Evolutionary conservation across 2,113 vertebrate genomes (phyloP).

Genomic region (Zosterops pallidus): DNA sequence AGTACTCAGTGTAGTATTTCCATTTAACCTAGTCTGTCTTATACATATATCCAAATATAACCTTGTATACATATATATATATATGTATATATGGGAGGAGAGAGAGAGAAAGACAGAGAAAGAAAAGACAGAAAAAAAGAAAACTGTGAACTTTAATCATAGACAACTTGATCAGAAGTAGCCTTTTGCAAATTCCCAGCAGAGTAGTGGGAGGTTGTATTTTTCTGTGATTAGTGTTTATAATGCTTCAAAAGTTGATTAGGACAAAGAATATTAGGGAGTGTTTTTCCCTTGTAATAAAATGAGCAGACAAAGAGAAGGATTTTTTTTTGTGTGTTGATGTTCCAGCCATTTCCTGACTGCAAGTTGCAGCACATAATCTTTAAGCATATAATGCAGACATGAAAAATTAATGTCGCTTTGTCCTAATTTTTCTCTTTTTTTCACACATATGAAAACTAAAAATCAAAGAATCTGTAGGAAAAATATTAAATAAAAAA

Average conservation of each 20-base stretch:
- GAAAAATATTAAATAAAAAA: not conserved
- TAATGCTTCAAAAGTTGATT: slow-evolving; percentile 30
- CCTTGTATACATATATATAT: not conserved
- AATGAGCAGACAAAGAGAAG: slow-evolving; percentile 17
- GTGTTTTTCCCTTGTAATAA: not conserved
- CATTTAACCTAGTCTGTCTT: not conserved
- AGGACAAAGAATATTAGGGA: not conserved
- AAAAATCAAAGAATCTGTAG: not conserved
- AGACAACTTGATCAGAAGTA: not conserved
- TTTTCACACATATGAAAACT: not conserved
- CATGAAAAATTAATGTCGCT: not conserved
- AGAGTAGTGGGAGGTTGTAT: not conserved
- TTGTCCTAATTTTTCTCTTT: not conserved
- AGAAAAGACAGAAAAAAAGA: not conserved
- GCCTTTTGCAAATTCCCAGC: not conserved
- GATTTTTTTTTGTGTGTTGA: not conserved
- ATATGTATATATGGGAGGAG: not conserved
- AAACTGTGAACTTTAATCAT: not conserved
- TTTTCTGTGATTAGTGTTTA: slow-evolving; percentile 37
- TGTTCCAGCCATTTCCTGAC: not conserved
- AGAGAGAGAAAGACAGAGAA: not conserved
- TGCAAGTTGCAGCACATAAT: not conserved
- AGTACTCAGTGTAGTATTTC: not conserved
- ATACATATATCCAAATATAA: not conserved
- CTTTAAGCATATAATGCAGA: not conserved